Base-by-base conservation (phyloP, 2,797 vertebrate species). In the Sebastiscus tertius region DNA sequence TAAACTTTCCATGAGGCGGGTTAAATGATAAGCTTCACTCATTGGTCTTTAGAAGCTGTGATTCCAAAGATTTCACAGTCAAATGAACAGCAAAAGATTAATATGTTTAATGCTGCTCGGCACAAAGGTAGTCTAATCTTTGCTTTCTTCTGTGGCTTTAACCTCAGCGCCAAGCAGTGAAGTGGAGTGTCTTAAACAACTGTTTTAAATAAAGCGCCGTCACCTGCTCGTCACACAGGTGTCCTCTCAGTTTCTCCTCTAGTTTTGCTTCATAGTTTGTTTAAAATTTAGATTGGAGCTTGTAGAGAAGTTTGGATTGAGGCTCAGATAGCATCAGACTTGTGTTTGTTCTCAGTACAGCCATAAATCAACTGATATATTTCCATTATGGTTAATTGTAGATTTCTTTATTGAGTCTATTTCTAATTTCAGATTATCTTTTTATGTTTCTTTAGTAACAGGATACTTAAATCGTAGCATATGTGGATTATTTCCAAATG, bases 41-140 rank as follows among this genome's bases (percentile, higher is more conserved):
- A n/a, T 56, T 73, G 36, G 61, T 78, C 74, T 88, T 90, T 93
- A 86, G 85, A 92, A 95, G 95, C 93, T 96, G 95, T 96, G 96
- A 96, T 97, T 96, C 95, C 94, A 95, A 96, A 96, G 96, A 97
- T 98, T 98, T 98, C 97, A 97, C 97, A 98, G 96, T 97, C 96
- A 98, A 96, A 95, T 97, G 97, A 97, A 93, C 96, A 97, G 96
- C 96, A 97, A 98, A 96, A 95, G 96, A 95, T 96, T 95, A 95
- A 97, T 98, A 97, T 98, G 96, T 97, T 97, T 96, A 96, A 97
- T 95, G 96, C 96, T 94, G 91, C 93, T 88, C 64, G 83, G 88
- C 95, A 96, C 96, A 97, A 97, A 97, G 94, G 94, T 93, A 91
- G 93, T 80, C 94, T 96, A 97, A 97, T 97, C 96, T 97, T 94